Evolutionary conservation across 2,113 vertebrate species (phyloP).

Genomic region (Nesoenas mayeri): DNA sequence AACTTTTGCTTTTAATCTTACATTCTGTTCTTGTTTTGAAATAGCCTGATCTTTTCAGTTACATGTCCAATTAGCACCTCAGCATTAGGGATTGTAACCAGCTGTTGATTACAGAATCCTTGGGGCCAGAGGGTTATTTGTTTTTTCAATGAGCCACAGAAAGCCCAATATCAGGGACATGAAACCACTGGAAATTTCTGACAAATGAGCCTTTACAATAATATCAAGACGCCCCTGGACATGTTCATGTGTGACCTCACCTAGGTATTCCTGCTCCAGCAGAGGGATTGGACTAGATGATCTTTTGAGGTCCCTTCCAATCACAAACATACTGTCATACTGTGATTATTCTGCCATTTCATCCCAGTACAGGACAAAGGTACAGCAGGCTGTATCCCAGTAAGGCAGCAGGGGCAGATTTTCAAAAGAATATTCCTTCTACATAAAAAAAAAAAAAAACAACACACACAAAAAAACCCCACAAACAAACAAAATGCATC

Average conservation of each 20-base stretch:
- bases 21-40: background rate
- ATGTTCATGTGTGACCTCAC: too few relatives aligned
- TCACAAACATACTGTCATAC: too few relatives aligned
- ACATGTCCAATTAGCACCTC: slow-evolving; percentile 15
- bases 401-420: background rate
- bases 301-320: too few relatives aligned
- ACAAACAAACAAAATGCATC: background rate
- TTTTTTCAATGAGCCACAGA: background rate
- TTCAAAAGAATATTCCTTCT: background rate
- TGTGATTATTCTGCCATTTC: background rate
- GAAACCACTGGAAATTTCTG: background rate
- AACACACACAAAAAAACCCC: too few relatives aligned
- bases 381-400: background rate
- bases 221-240: background rate
- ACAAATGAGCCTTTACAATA: background rate
- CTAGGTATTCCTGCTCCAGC: too few relatives aligned
- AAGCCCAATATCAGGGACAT: background rate
- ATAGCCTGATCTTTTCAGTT: slow-evolving; percentile 21
- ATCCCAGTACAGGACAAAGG: background rate
- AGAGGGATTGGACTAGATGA: too few relatives aligned
- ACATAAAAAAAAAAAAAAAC: background rate
- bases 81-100: background rate
- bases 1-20: slow-evolving; percentile 2
- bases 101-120: background rate
- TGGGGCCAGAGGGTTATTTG: background rate